Conservation (phyloP, 2,113 vertebrate species). For the Elaphurus davidianus region DNA sequence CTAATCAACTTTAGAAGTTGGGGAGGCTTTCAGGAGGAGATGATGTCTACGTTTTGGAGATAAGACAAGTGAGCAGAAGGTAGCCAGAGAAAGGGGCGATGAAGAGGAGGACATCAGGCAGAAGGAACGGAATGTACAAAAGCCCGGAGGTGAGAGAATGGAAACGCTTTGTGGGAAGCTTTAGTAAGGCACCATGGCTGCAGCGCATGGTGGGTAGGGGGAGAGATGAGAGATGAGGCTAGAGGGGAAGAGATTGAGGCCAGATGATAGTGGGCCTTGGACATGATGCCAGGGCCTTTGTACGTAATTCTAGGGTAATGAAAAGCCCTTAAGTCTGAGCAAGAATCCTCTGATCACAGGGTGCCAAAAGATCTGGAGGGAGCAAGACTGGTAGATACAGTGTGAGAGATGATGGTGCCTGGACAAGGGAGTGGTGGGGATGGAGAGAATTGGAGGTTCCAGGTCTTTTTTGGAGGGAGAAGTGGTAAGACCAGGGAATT, state of each 20-base stretch:
- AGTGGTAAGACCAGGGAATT: background rate
- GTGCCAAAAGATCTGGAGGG: background rate
- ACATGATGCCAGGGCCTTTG: background rate
- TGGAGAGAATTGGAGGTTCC: background rate
- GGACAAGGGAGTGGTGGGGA: background rate
- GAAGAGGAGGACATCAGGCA: background rate
- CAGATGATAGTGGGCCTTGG: background rate
- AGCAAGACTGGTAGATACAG: background rate
- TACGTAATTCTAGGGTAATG: background rate
- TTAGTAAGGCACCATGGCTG: background rate
- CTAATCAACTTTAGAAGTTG: background rate
- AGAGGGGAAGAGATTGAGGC: background rate
- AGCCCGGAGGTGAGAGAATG: background rate
- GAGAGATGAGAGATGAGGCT: background rate
- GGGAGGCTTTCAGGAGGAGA: background rate
- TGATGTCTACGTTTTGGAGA: background rate
- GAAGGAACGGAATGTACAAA: background rate
- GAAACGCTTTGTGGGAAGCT: background rate
- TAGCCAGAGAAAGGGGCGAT: background rate
- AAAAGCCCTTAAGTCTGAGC: background rate
- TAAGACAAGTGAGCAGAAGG: background rate
- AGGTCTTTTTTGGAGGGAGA: background rate
- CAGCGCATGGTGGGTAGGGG: background rate
- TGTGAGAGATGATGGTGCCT: background rate
- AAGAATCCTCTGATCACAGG: background rate